Evolutionary conservation across 2,888 invertebrate genomes (phyloP).

Genomic region (Ramazzottius varieornatus): DNA sequence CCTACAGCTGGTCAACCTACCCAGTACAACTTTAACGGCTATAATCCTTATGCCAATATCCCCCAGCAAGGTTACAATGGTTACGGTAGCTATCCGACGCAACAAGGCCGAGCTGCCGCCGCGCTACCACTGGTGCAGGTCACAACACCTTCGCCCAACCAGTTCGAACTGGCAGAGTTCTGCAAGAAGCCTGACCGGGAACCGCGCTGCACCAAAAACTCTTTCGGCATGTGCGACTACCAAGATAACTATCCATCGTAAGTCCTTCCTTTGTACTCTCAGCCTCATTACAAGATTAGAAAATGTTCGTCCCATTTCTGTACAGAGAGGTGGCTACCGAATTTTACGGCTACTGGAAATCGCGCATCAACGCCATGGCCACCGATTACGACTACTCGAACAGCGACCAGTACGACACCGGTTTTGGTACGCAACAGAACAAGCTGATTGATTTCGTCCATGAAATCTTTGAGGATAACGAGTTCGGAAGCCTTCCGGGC

Average conservation of each 20-base stretch:
- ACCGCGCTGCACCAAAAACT: background rate
- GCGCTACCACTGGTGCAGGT: background rate
- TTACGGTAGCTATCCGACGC: background rate
- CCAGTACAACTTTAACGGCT: background rate
- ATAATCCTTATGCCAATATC: background rate
- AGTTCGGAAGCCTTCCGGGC: background rate
- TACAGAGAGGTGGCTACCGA: background rate
- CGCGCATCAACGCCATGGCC: background rate
- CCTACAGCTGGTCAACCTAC: background rate
- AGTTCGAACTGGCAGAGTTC: background rate
- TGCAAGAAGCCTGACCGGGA: background rate
- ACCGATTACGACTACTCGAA: conserved; percentile 1
- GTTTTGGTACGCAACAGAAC: background rate
- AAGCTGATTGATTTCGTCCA: background rate
- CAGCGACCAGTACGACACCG: conserved; percentile 2
- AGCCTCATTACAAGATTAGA: background rate
- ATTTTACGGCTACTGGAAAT: background rate
- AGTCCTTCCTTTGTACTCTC: too few relatives aligned
- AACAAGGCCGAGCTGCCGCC: background rate
- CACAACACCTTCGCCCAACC: background rate
- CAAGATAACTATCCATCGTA: background rate
- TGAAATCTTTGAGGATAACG: background rate
- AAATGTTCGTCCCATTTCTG: background rate
- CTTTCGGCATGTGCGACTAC: background rate
- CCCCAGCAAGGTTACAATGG: background rate